phyloP scores from a whole-genome alignment of 2,888 invertebrate species.

The Pachliopta kotzebuea region DNA sequence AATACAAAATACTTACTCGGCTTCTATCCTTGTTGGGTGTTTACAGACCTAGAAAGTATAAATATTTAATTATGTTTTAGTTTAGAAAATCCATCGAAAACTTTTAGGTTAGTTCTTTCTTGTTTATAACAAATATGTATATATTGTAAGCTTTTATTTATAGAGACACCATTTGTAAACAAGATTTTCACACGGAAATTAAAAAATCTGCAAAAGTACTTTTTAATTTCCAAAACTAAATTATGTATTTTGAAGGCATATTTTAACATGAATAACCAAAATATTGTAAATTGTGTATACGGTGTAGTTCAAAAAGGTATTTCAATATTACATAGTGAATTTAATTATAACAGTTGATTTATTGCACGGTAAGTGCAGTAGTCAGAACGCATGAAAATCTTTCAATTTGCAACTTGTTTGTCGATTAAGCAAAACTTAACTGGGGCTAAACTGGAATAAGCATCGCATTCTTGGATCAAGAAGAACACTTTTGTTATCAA shows the following conservation, averaged over 20 bases:
- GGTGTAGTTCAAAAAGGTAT: not conserved
- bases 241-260: no score
- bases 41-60: constrained; percentile 73
- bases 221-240: not conserved
- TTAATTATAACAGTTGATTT: not conserved
- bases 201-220: not conserved
- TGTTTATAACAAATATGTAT: not conserved
- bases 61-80: constrained; percentile 31
- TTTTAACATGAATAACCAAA: not conserved
- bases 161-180: not conserved
- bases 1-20: constrained; percentile 43
- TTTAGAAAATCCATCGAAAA: not conserved
- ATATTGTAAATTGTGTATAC: not conserved
- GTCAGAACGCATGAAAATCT: constrained; percentile 21
- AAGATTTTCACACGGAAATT: constrained; percentile 18
- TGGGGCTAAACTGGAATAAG: constrained; percentile 49
- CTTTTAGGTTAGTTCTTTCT: constrained; percentile 1
- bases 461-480: constrained; percentile 60
- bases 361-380: not conserved
- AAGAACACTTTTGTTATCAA: constrained; percentile 40
- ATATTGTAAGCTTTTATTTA: not conserved
- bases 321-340: not conserved
- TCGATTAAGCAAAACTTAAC: constrained; percentile 44
- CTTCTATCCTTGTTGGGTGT: constrained; percentile 50
- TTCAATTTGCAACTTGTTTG: constrained; percentile 17